These are phyloP conservation scores for Limulus polyphemus DNA, from an alignment of 2,888 invertebrate genomes.

Conservation along the genomic window DNA sequence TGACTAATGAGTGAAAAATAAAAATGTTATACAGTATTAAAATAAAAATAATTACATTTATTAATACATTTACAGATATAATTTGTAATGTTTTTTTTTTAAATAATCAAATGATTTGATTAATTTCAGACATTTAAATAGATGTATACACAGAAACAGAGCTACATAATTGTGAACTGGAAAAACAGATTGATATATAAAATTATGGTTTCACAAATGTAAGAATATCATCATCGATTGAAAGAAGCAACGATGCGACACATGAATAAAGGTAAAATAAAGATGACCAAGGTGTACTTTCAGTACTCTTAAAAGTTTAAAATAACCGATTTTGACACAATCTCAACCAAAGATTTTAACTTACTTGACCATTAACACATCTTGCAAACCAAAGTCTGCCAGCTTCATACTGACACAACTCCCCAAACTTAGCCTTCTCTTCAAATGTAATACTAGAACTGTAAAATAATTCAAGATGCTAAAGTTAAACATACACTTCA, in stretches of 20 bases:
- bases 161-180: no score
- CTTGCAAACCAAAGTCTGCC: constrained; percentile 57
- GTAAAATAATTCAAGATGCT: constrained; percentile 11
- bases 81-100: no score
- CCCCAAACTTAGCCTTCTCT: constrained; percentile 54
- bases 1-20: neutral
- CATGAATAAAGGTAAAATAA: neutral
- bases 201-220: no score
- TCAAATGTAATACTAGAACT: constrained; percentile 47
- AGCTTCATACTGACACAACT: constrained; percentile 48
- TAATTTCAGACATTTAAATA: no score
- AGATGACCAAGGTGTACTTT: neutral
- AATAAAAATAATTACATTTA: no score
- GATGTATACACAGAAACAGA: no score
- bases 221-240: no score
- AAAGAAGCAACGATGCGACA: no score
- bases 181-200: no score
- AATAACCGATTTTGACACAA: neutral
- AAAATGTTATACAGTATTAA: no score
- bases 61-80: no score
- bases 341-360: constrained; percentile 2
- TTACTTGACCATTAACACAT: constrained; percentile 45
- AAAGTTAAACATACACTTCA: neutral
- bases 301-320: neutral
- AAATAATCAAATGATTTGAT: no score